phyloP scores from a whole-genome alignment of 2,113 vertebrate species.

The Cavia porcellus region DNA sequence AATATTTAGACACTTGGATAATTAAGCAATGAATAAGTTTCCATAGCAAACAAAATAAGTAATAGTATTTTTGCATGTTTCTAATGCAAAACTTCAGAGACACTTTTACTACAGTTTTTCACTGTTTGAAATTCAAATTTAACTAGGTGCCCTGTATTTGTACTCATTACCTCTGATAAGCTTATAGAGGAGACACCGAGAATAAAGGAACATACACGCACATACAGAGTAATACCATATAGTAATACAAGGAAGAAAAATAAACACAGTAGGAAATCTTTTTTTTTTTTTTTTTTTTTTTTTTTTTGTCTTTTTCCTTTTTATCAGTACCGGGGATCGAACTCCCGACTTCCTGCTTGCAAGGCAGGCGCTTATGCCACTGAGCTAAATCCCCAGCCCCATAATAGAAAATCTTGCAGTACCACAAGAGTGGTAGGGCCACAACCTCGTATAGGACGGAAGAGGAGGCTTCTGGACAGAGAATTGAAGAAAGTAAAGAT shows the following conservation, averaged over 20 bases:
- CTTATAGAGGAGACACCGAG: neutral
- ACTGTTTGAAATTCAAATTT: conserved; percentile 52
- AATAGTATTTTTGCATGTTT: neutral
- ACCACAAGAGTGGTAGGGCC: fast-evolving
- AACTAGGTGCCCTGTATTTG: neutral
- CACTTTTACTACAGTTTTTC: neutral
- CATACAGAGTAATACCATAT: neutral
- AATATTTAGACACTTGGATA: conserved; percentile 5
- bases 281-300: too few species aligned
- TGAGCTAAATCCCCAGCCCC: too few species aligned
- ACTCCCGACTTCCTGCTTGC: too few species aligned
- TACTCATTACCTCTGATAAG: neutral
- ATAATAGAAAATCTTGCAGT: neutral
- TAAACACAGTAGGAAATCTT: neutral
- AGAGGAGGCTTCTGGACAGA: neutral
- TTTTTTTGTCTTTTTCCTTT: too few species aligned
- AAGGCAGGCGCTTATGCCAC: too few species aligned
- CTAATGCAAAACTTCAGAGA: neutral
- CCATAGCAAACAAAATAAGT: neutral
- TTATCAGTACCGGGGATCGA: too few species aligned
- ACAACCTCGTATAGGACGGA: fast-evolving
- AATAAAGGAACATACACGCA: neutral
- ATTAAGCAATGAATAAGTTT: conserved; percentile 1
- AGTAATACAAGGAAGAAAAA: neutral
- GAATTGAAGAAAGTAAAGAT: neutral